Base-by-base conservation (phyloP, 1,140 invertebrate genomes). In the Drosophila bifasciata region DNA sequence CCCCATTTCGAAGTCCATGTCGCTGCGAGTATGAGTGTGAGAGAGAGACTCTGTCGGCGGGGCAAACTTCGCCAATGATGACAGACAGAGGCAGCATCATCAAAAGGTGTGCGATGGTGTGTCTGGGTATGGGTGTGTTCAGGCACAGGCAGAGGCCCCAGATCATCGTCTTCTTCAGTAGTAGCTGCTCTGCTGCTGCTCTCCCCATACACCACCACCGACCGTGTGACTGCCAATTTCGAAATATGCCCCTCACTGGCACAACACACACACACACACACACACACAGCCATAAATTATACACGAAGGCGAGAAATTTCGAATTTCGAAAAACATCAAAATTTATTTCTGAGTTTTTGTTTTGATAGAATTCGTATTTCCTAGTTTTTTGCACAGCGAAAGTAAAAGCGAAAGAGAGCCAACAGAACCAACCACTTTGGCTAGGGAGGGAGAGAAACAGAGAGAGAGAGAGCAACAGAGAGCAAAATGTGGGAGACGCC, bases 351-450 rank as follows among this genome's bases (percentile, higher is more conserved):
- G 32, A 63, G 32, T 55, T 64, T 64, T 64, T 52, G 67, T 69
- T 48, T 59, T 36, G 45, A 49, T 53, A 43, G 21, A 51, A 41
- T 51, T 44, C 59, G 40, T 28, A 21, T 13, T 55, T 39, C 50
- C 32, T 53, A 51, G 63, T 76, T 77, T 77, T 80, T 80, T 55
- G 78, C 77, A 80, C 28, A 81, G 50, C 81, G 80, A 85, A 85
- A 85, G 80, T 85, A 85, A 85, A 85, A 85, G 76, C 76, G 45
- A 62, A 58, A 76, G 17, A 71, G 67, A 50, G n/a, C n/a, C n/a
- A n/a, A 72, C 25, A 43, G 9, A 15, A 9, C 2, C 17, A n/a
- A n/a, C n/a, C n/a, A n/a, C n/a, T n/a, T n/a, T n/a, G n/a, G n/a
- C n/a, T n/a, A 15, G 21, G 40, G 51, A 48, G 51, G 2, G 28